These are phyloP conservation scores for Cataglyphis altisquamis DNA, from an alignment of 2,888 invertebrate species.

Conservation along the genomic window DNA sequence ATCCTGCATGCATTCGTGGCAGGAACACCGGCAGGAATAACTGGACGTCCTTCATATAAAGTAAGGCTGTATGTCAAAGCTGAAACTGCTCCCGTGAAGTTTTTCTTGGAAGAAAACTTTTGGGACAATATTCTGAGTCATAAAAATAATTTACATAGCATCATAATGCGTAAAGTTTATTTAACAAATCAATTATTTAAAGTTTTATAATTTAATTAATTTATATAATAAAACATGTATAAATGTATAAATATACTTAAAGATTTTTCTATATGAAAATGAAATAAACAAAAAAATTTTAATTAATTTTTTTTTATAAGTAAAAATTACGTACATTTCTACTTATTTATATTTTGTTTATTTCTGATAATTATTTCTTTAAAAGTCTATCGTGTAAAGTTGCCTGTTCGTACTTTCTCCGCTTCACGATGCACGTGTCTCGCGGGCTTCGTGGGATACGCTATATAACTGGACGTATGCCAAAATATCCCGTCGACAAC, in stretches of 20 bases:
- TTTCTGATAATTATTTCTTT: not conserved
- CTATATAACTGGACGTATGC: conserved; percentile 62
- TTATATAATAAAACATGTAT: not conserved
- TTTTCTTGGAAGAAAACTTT: conserved; percentile 24
- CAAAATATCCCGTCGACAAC: conserved; percentile 68
- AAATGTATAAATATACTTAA: not conserved
- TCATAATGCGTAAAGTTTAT: not conserved
- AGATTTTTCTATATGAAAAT: not conserved
- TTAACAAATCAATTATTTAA: not conserved
- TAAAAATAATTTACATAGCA: conserved; percentile 20
- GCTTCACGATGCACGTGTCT: not conserved
- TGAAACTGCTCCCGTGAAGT: conserved; percentile 11
- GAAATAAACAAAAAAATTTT: not conserved
- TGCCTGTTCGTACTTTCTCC: not conserved
- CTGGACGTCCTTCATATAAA: conserved; percentile 36
- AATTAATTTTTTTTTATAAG: not conserved
- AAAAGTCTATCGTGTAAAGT: not conserved
- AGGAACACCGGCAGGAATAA: conserved; percentile 29
- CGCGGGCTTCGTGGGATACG: conserved; percentile 12
- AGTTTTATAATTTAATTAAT: not conserved
- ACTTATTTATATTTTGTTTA: not conserved
- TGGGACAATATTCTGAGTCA: not conserved
- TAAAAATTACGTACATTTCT: not conserved
- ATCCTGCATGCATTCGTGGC: conserved; percentile 1
- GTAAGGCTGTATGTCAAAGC: conserved; percentile 29